Evolutionary conservation across 2,888 invertebrate species (phyloP).

Genomic region (Neoascia interrupta): DNA sequence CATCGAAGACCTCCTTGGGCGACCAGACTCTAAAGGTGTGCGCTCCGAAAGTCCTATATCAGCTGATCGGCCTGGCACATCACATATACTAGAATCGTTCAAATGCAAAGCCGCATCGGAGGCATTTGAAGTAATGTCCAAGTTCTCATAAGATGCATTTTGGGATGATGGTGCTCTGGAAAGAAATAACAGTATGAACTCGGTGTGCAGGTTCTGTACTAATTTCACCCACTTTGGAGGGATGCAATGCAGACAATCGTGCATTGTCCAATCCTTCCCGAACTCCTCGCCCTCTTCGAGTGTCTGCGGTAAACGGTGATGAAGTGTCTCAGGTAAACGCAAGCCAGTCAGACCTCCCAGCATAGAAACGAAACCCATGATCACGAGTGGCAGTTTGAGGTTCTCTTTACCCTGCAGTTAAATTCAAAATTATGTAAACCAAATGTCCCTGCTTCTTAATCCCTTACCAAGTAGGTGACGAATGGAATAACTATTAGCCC

Average conservation of each 20-base stretch:
- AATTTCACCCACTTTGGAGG: slow-evolving; percentile 82
- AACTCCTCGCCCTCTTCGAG: slow-evolving; percentile 93
- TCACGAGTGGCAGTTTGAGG: slow-evolving; percentile 89
- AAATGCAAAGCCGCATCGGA: slow-evolving; percentile 76
- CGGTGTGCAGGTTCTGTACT: not conserved
- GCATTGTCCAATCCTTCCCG: slow-evolving; percentile 89
- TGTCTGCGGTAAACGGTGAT: slow-evolving; percentile 90
- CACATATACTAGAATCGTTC: slow-evolving; percentile 74
- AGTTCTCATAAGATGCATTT: slow-evolving; percentile 86
- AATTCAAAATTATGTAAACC: not conserved
- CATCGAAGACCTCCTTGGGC: slow-evolving; percentile 82
- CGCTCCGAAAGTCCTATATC: slow-evolving; percentile 77
- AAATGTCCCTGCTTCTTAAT: not conserved
- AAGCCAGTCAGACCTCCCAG: slow-evolving; percentile 90
- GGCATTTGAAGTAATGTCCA: slow-evolving; percentile 82
- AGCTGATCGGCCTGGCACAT: slow-evolving; percentile 74
- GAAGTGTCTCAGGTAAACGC: slow-evolving; percentile 91
- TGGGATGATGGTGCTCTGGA: slow-evolving; percentile 81
- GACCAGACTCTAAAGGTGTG: slow-evolving; percentile 78
- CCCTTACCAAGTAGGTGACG: slow-evolving; percentile 91
- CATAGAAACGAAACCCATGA: slow-evolving; percentile 91
- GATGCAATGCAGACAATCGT: slow-evolving; percentile 87
- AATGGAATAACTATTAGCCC: slow-evolving; percentile 94
- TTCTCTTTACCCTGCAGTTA: slow-evolving; percentile 87
- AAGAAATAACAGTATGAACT: slow-evolving; percentile 4